Percentiles rank a stretch among this genome's conserved stretches.
Evolutionary conservation across 35 echinoderm and acorn worm species (phyloP).

Genomic region (Heliocidaris tuberculata): DNA sequence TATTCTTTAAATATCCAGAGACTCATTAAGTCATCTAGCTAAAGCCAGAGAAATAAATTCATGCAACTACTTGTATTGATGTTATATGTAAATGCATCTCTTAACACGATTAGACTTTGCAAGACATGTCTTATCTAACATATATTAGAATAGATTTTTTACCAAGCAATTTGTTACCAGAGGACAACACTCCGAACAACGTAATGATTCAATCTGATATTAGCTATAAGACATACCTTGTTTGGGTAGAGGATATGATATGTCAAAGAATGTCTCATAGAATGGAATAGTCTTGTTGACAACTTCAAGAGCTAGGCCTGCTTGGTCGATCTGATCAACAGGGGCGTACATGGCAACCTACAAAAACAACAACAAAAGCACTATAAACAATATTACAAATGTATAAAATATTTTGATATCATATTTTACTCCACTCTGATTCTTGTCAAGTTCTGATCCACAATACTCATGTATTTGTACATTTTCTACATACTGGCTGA

Average conservation of each 20-base stretch:
- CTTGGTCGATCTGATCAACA: conserved; percentile 50
- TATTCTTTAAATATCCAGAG: too few species aligned
- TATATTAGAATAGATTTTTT: too few species aligned
- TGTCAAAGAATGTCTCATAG: conserved; percentile 71
- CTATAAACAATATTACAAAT: not conserved
- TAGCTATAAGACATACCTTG: conserved; percentile 59
- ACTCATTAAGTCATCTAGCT: too few species aligned
- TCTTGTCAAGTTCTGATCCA: not conserved
- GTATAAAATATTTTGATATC: not conserved
- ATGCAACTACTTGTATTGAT: too few species aligned
- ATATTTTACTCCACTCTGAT: not conserved
- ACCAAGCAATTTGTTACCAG: too few species aligned
- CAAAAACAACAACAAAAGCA: not conserved
- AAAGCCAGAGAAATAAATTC: too few species aligned
- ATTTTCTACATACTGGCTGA: not conserved
- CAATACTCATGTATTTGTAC: not conserved
- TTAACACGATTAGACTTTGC: too few species aligned
- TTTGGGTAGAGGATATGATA: conserved; percentile 85
- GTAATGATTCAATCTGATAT: too few species aligned
- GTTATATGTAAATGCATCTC: too few species aligned
- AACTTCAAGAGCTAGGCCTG: conserved; percentile 63
- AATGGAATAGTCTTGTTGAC: conserved; percentile 69
- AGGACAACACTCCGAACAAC: too few species aligned
- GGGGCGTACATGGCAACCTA: conserved; percentile 76
- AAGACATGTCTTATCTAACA: too few species aligned